These are phyloP conservation scores for Piezodorus guildinii DNA, from an alignment of 1,140 invertebrate species.

Conservation along the genomic window DNA sequence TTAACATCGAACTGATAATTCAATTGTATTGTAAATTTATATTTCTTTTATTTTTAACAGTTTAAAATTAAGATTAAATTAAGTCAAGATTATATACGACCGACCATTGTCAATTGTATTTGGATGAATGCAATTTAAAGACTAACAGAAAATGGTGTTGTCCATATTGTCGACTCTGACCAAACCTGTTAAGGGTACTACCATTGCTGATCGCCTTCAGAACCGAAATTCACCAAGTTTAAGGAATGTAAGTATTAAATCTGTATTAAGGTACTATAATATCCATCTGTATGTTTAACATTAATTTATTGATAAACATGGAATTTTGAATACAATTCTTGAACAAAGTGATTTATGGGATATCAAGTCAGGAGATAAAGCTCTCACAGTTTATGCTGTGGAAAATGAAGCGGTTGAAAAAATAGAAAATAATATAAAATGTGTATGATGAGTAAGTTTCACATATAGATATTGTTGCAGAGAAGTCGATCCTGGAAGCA, in stretches of 20 bases:
- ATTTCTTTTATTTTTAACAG: too few species aligned
- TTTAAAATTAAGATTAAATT: too few species aligned
- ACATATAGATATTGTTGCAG: too few species aligned
- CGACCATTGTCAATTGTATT: constrained; percentile 34
- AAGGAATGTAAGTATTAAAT: constrained; percentile 35
- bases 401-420: constrained; percentile 39
- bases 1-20: too few species aligned
- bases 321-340: constrained; percentile 32
- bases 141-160: constrained; percentile 38
- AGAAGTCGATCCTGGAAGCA: too few species aligned
- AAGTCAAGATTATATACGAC: too few species aligned
- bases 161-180: constrained; percentile 43
- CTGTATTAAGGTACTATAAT: too few species aligned
- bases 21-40: too few species aligned
- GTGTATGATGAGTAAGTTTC: constrained; percentile 28
- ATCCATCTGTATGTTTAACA: too few species aligned
- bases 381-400: constrained; percentile 43
- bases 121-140: constrained; percentile 34
- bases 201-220: constrained; percentile 37
- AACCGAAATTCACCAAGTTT: constrained; percentile 40
- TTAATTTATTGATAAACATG: too few species aligned
- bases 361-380: constrained; percentile 35
- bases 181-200: constrained; percentile 36
- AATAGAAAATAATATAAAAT: neutral
- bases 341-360: constrained; percentile 33